phyloP scores from a whole-genome alignment of 2,888 invertebrate genomes.

The Pantelozetes paolii region DNA sequence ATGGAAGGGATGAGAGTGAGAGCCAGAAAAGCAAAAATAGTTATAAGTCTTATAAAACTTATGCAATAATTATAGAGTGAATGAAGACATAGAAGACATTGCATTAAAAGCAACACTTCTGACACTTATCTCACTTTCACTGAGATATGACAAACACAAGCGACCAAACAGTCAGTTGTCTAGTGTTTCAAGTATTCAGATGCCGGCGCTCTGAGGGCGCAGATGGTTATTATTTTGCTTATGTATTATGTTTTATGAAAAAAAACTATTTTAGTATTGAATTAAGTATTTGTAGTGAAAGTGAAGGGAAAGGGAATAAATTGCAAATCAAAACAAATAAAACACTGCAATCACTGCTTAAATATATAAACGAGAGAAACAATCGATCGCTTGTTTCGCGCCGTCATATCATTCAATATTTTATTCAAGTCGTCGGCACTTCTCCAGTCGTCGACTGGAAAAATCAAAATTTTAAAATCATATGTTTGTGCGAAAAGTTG shows the following conservation, averaged over 20 bases:
- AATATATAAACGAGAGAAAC: conserved; percentile 1
- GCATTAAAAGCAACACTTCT: conserved; percentile 13
- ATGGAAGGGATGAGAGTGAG: not conserved
- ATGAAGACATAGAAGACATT: not conserved
- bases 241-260: not conserved
- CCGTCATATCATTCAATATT: conserved; percentile 2
- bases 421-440: conserved; percentile 30
- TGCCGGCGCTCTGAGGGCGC: not conserved
- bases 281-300: conserved; percentile 25
- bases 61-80: conserved; percentile 28
- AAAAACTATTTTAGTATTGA: conserved; percentile 1
- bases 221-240: conserved; percentile 28
- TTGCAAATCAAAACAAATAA: conserved; percentile 33
- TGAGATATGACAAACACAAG: conserved; percentile 2
- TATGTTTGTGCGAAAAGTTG: not conserved
- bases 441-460: not conserved
- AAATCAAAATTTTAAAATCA: not conserved
- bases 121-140: conserved; percentile 15
- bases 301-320: not conserved
- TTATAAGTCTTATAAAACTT: conserved; percentile 10
- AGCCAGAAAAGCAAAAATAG: not conserved
- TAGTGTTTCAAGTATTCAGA: not conserved
- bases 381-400: conserved; percentile 14
- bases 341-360: conserved; percentile 7
- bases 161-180: not conserved